Conservation (phyloP, 2,888 invertebrate species). For the Gymnocheta viridis region DNA sequence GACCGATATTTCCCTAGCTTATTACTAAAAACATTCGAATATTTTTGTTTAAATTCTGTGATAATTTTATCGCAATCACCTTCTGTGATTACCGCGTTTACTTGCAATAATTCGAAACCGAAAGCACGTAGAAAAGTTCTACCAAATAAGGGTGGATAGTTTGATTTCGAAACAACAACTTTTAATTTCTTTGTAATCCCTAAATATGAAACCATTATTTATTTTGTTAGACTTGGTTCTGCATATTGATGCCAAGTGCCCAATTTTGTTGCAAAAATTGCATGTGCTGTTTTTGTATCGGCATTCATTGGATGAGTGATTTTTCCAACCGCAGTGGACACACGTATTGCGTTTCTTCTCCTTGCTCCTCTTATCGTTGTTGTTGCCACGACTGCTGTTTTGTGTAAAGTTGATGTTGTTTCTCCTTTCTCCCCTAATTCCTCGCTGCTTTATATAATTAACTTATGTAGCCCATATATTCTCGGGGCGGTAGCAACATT, state of each 20-base stretch:
- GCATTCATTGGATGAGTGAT: conserved; percentile 52
- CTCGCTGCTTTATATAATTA: conserved; percentile 19
- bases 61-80: conserved; percentile 35
- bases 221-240: conserved; percentile 22
- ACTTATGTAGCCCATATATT: too few relatives aligned
- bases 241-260: too few relatives aligned
- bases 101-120: too few relatives aligned
- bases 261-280: conserved; percentile 45
- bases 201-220: conserved; percentile 25
- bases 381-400: too few relatives aligned
- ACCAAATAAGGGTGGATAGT: conserved; percentile 16
- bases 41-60: conserved; percentile 51
- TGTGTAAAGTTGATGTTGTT: conserved; percentile 15
- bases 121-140: too few relatives aligned
- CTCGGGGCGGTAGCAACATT: too few relatives aligned
- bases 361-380: too few relatives aligned
- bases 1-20: conserved; percentile 17
- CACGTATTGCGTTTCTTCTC: conserved; percentile 26
- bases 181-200: conserved; percentile 22
- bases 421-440: background rate
- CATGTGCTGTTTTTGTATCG: conserved; percentile 48
- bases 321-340: conserved; percentile 55
- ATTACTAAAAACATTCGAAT: conserved; percentile 40
- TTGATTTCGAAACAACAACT: conserved; percentile 18
- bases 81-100: too few relatives aligned